These are phyloP conservation scores for Polyodon spathula DNA, from an alignment of 2,113 vertebrate species.

Conservation along the genomic window DNA sequence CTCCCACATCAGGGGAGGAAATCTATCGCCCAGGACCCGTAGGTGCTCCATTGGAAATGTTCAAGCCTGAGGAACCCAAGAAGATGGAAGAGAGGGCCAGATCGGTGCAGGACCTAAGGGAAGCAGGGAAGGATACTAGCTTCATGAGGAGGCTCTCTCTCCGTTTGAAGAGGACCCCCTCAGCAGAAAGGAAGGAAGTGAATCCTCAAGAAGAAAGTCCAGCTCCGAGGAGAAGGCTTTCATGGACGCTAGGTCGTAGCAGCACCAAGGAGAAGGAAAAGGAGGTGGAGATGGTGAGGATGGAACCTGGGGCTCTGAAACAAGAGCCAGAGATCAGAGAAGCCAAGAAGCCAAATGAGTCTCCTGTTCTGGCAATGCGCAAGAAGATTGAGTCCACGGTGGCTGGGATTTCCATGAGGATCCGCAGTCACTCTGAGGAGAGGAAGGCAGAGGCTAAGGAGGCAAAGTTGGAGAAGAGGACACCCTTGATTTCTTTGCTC, in stretches of 20 bases:
- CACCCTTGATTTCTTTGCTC: slow-evolving; percentile 70
- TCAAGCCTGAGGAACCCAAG: slow-evolving; percentile 35
- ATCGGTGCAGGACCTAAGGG: slow-evolving; percentile 83
- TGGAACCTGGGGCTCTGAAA: slow-evolving; percentile 43
- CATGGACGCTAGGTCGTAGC: slow-evolving; percentile 63
- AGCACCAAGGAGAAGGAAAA: slow-evolving; percentile 68
- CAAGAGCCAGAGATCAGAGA: slow-evolving; percentile 44
- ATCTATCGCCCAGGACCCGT: slow-evolving; percentile 79
- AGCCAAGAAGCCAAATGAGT: slow-evolving; percentile 53
- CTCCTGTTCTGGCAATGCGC: slow-evolving; percentile 73
- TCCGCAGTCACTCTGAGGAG: slow-evolving; percentile 76
- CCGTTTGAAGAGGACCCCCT: slow-evolving; percentile 71
- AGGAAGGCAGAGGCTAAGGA: slow-evolving; percentile 47
- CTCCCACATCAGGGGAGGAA: slow-evolving; percentile 58
- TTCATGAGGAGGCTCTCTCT: slow-evolving; percentile 81
- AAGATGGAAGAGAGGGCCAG: slow-evolving; percentile 74
- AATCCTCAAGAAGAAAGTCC: slow-evolving; percentile 52
- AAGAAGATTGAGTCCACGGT: slow-evolving; percentile 82
- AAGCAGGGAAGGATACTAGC: slow-evolving; percentile 74
- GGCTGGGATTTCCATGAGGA: slow-evolving; percentile 76
- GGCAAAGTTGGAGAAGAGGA: slow-evolving; percentile 46
- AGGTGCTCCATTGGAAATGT: slow-evolving; percentile 78
- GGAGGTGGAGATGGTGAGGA: slow-evolving; percentile 55
- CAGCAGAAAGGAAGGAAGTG: slow-evolving; percentile 66
- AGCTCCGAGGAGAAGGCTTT: slow-evolving; percentile 51